Evolutionary conservation across 2,888 invertebrate genomes (phyloP).

Genomic region (Trachelus tabidus): DNA sequence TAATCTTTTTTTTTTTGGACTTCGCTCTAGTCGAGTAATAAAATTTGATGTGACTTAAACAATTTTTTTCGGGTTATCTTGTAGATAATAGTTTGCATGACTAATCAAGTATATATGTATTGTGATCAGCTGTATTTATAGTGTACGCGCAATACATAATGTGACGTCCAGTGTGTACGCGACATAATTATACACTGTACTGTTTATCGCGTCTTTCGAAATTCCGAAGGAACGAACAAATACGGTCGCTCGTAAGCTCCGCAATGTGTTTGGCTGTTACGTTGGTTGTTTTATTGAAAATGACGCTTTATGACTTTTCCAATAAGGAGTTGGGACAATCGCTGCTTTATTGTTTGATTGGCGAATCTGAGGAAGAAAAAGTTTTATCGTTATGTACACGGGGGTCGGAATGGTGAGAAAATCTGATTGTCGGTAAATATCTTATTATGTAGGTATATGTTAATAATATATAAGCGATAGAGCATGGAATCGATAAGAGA

Average conservation of each 20-base stretch:
- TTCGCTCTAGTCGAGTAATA: too few relatives aligned
- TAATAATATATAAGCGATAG: background rate
- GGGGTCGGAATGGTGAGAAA: background rate
- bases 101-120: background rate
- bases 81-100: background rate
- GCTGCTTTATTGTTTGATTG: background rate
- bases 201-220: background rate
- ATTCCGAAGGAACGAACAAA: background rate
- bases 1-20: too few relatives aligned
- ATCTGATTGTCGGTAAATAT: background rate
- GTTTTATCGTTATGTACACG: background rate
- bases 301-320: background rate
- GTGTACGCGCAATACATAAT: background rate
- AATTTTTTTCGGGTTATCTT: too few relatives aligned
- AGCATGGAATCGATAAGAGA: background rate
- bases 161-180: background rate
- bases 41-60: too few relatives aligned
- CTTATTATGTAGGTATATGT: too few relatives aligned
- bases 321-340: background rate
- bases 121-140: background rate
- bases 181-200: background rate
- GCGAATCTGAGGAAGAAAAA: background rate
- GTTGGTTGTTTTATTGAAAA: background rate
- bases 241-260: background rate
- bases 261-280: background rate